Evolutionary conservation across 2,113 vertebrate genomes (phyloP).

Genomic region (Strix aluco): DNA sequence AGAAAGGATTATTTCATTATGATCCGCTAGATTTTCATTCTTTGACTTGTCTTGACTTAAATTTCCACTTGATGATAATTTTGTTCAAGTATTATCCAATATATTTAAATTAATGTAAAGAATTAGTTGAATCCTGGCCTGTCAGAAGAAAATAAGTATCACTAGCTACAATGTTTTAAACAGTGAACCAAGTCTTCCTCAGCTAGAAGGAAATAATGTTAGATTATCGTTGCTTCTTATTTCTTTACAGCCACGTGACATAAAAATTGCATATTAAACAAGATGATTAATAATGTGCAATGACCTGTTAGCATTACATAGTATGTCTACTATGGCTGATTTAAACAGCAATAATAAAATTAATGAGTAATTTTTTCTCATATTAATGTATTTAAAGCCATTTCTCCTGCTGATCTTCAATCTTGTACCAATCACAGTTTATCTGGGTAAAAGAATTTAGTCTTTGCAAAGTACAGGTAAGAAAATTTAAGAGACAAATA

Average conservation of each 20-base stretch:
- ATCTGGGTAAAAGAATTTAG: neutral
- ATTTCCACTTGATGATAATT: neutral
- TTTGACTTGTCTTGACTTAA: neutral
- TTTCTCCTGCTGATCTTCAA: neutral
- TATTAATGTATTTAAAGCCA: neutral
- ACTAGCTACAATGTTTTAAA: neutral
- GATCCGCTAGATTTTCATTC: neutral
- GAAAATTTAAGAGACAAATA: neutral
- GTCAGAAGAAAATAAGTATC: neutral
- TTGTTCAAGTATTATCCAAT: neutral
- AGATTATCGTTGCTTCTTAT: neutral
- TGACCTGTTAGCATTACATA: neutral
- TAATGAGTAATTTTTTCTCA: neutral
- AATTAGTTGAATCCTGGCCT: neutral
- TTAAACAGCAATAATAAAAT: neutral
- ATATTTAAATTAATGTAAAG: neutral
- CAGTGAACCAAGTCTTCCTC: neutral
- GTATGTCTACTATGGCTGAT: neutral
- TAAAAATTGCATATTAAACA: neutral
- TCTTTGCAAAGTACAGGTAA: neutral
- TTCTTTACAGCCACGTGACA: neutral
- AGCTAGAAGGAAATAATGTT: neutral
- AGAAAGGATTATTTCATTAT: neutral
- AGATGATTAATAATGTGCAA: neutral
- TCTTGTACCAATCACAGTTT: neutral